Evolutionary conservation across 2,113 vertebrate genomes (phyloP), one percentile per base, ranked within the genome.

Genomic region (Paramormyrops kingsleyae): DNA sequence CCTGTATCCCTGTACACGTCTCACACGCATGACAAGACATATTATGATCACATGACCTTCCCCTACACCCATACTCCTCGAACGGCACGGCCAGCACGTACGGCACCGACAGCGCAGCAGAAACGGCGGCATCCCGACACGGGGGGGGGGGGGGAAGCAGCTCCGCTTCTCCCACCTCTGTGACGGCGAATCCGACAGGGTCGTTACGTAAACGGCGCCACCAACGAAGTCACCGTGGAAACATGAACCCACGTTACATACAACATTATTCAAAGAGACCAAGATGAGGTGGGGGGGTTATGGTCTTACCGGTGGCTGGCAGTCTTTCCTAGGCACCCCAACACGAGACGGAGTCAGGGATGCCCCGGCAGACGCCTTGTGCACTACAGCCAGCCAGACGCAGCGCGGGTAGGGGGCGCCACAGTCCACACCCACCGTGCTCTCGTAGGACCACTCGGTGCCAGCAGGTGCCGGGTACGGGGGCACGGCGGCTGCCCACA

Each of bases 371-470:
- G 91, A 24, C 52, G 91, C 89, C 0, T 96, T 95, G 12, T 93
- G 92, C 56, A 97, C 95, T 92, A 95, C 97, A 13, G 97, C 97
- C 92, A 99, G 92, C 98, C 97, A 98, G 93, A 99, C 96, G 93
- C 97, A 99, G 92, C 97, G 96, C 1, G 98, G 98, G 91, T 99
- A 97, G 0, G 97, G 97, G 88, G 96, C 94, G 92, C 97, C 98
- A 94, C 98, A 98, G 94, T 98, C 97, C 92, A 98, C 97, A 44
- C 98, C 98, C 83, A 98, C 96, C 21, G 96, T 95, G 39, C 96
- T 95, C 93, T 97, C 97, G 92, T 96, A 97, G 89, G 94, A 94
- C 97, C 98, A 97, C 93, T 96, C 95, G 8, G 93, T 95, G 91
- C 92, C 93, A 84, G 91, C 90, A 47, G 93, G 92, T 4, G 91